Evolutionary conservation across 2,888 invertebrate species (phyloP).

Genomic region (Stenolophus ochropezus): DNA sequence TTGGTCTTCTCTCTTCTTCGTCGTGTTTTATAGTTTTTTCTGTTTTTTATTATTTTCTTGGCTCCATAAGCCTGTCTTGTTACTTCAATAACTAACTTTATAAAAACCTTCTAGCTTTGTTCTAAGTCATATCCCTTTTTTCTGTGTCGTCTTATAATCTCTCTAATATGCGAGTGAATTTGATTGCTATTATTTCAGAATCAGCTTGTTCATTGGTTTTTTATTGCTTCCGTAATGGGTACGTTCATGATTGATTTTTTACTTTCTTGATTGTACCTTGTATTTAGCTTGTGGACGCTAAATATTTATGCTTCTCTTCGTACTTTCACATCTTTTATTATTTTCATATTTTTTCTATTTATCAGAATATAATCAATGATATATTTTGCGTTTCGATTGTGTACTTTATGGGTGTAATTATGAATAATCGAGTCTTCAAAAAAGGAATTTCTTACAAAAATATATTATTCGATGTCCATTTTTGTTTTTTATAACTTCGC

Average conservation of each 20-base stretch:
- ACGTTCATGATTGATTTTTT: not conserved
- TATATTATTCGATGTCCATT: slow-evolving; percentile 18
- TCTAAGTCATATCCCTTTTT: not conserved
- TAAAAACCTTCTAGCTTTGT: not conserved
- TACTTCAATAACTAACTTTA: not conserved
- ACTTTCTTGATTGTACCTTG: not conserved
- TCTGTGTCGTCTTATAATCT: not conserved
- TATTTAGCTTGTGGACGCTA: not conserved
- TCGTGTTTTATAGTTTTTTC: not conserved
- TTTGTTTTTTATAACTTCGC: not conserved
- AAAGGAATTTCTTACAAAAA: slow-evolving; percentile 46
- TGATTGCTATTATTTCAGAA: not conserved
- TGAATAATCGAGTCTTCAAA: slow-evolving; percentile 48
- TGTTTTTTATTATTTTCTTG: not conserved
- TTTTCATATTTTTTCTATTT: not conserved
- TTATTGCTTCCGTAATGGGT: not conserved
- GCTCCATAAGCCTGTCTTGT: not conserved
- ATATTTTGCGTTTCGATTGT: slow-evolving; percentile 51
- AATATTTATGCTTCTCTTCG: not conserved
- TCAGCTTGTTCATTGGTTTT: not conserved
- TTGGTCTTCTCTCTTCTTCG: not conserved
- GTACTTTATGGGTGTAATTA: slow-evolving; percentile 22
- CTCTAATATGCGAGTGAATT: not conserved
- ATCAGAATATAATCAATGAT: slow-evolving; percentile 2
- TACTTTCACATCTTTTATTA: not conserved